Conservation (phyloP, 2,113 vertebrate genomes). For the Mesembrinibis cayennensis region DNA sequence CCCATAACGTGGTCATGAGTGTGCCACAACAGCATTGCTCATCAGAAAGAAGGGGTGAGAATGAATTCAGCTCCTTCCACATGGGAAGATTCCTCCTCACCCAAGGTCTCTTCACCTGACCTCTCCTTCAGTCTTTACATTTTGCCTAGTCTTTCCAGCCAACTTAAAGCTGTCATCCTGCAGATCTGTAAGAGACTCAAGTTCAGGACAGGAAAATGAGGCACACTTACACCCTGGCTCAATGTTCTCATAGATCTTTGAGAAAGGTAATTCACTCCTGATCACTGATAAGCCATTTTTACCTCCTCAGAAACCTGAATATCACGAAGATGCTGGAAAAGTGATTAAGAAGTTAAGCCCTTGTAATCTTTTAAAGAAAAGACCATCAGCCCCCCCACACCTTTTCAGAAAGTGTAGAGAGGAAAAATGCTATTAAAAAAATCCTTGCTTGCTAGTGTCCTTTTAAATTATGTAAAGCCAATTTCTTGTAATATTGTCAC, state of each 20-base stretch:
- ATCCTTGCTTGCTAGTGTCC: not conserved
- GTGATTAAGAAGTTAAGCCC: not conserved
- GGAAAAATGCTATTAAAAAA: slow-evolving; percentile 50
- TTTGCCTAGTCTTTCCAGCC: not conserved
- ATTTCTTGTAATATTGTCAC: slow-evolving; percentile 71
- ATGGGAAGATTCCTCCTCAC: not conserved
- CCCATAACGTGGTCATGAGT: not conserved
- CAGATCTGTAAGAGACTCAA: not conserved
- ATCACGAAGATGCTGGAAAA: not conserved
- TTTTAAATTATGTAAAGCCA: slow-evolving; percentile 75
- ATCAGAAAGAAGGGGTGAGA: not conserved
- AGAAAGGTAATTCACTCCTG: not conserved
- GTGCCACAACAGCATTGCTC: not conserved
- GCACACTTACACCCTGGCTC: accelerated
- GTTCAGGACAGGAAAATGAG: not conserved
- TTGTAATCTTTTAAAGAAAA: not conserved
- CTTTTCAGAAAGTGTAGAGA: not conserved
- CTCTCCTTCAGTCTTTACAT: not conserved
- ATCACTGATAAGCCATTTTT: not conserved
- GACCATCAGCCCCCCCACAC: accelerated
- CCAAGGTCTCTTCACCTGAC: not conserved
- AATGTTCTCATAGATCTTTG: accelerated
- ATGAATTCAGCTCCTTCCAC: not conserved
- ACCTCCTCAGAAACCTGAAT: not conserved
- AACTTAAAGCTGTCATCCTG: not conserved